A percentile compares a stretch with the other conserved stretches of the same genome.
Evolutionary conservation across 2,797 vertebrate species (phyloP).

Genomic region (Rallus crepitans): DNA sequence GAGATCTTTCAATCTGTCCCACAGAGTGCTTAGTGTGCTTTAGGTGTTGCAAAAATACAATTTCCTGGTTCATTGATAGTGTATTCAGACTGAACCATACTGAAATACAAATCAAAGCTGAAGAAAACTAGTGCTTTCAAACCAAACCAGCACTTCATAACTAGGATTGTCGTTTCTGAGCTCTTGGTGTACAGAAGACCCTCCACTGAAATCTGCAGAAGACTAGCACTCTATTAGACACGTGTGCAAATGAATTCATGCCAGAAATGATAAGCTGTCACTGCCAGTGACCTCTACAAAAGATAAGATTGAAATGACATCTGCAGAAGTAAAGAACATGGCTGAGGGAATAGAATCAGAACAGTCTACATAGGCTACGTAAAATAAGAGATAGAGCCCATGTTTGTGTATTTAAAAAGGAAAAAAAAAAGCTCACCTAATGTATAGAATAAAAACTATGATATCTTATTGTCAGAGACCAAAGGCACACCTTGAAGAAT

Average conservation of each 20-base stretch:
- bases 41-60: neutral
- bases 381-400: neutral
- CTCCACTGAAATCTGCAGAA: neutral
- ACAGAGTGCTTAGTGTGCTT: neutral
- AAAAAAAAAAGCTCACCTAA: neutral
- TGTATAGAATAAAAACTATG: neutral
- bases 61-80: slow-evolving; percentile 13
- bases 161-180: neutral
- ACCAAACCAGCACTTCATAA: neutral
- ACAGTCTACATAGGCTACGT: neutral
- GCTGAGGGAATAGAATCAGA: neutral
- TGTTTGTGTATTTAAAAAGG: neutral
- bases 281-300: neutral
- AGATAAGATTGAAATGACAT: slow-evolving; percentile 13
- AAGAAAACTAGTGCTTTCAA: slow-evolving; percentile 5
- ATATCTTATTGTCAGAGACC: neutral
- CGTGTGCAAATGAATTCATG: neutral
- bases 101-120: slow-evolving; percentile 29
- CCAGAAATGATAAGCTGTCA: slow-evolving; percentile 4
- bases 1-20: neutral
- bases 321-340: neutral
- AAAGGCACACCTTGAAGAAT: neutral
- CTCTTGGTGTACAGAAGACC: neutral
- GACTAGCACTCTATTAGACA: neutral
- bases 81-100: neutral